phyloP scores from a whole-genome alignment of 2,888 invertebrate genomes.

The Flabesymbios commensalis region DNA sequence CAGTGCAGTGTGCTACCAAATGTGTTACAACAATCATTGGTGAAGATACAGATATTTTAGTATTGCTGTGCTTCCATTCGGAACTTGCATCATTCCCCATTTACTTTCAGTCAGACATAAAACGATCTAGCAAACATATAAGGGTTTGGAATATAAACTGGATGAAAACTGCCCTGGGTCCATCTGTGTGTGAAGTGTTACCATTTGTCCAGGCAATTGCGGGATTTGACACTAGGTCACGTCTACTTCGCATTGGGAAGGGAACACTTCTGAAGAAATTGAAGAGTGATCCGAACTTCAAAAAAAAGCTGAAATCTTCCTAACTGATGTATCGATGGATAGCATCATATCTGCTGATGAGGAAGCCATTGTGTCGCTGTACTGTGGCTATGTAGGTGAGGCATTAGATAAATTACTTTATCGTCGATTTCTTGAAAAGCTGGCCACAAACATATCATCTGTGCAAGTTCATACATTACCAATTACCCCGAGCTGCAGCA shows the following conservation, averaged over 20 bases:
- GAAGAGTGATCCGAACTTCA: no score
- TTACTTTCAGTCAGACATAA: constrained; percentile 10
- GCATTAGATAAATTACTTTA: neutral
- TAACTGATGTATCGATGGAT: neutral
- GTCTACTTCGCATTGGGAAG: no score
- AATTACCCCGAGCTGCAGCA: constrained; percentile 35
- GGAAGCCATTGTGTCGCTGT: neutral
- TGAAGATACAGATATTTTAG: constrained; percentile 43
- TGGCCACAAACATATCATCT: constrained; percentile 10
- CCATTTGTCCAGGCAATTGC: constrained; percentile 33
- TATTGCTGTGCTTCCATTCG: constrained; percentile 36
- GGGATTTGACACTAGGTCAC: constrained; percentile 36
- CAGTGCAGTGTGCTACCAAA: constrained; percentile 17
- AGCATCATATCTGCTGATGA: constrained; percentile 1
- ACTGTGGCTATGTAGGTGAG: neutral
- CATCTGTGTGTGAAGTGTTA: constrained; percentile 15
- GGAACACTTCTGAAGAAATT: no score
- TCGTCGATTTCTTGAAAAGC: constrained; percentile 24
- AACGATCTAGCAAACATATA: neutral
- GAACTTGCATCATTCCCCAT: constrained; percentile 14
- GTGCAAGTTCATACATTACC: constrained; percentile 31
- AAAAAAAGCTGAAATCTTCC: constrained; percentile 2
- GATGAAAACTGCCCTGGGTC: constrained; percentile 19
- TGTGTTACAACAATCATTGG: constrained; percentile 33
- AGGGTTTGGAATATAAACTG: constrained; percentile 34